Percentiles rank a stretch among this genome's conserved stretches.
phyloP scores from a whole-genome alignment of 35 echinoderm and acorn worm genomes.

The Amphiura filiformis region DNA sequence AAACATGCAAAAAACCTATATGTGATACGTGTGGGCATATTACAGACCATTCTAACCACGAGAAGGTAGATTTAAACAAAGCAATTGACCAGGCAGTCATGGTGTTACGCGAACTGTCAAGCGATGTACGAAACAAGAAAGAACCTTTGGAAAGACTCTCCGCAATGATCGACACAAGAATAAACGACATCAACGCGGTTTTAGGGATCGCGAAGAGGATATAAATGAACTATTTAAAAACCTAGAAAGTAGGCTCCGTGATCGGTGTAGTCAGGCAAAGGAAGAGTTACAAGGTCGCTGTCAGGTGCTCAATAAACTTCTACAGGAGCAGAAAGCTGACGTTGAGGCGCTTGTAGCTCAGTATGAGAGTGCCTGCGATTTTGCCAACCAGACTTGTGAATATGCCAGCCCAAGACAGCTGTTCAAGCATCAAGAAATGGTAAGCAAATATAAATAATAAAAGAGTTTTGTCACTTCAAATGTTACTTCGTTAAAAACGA shows the following conservation, averaged over 20 bases:
- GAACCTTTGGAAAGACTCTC: slow-evolving; percentile 30
- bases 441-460: background rate
- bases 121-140: slow-evolving; percentile 18
- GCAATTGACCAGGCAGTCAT: slow-evolving; percentile 27
- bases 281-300: slow-evolving; percentile 6
- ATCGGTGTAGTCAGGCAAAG: slow-evolving; percentile 14
- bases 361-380: background rate
- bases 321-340: slow-evolving; percentile 49
- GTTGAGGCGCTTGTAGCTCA: slow-evolving; percentile 17
- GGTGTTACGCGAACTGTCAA: slow-evolving; percentile 21
- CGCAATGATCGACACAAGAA: slow-evolving; percentile 20
- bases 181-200: slow-evolving; percentile 22
- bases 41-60: slow-evolving; percentile 19
- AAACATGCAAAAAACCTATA: slow-evolving; percentile 31
- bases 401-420: background rate
- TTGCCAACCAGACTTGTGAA: background rate
- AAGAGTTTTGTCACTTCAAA: background rate
- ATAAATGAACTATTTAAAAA: slow-evolving; percentile 25
- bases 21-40: slow-evolving; percentile 42
- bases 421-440: background rate
- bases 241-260: background rate
- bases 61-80: slow-evolving; percentile 13
- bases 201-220: background rate
- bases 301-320: background rate
- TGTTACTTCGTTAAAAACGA: background rate